These are phyloP conservation scores for Myotis findleyi DNA, from an alignment of 2,797 vertebrate species.

Conservation along the genomic window DNA sequence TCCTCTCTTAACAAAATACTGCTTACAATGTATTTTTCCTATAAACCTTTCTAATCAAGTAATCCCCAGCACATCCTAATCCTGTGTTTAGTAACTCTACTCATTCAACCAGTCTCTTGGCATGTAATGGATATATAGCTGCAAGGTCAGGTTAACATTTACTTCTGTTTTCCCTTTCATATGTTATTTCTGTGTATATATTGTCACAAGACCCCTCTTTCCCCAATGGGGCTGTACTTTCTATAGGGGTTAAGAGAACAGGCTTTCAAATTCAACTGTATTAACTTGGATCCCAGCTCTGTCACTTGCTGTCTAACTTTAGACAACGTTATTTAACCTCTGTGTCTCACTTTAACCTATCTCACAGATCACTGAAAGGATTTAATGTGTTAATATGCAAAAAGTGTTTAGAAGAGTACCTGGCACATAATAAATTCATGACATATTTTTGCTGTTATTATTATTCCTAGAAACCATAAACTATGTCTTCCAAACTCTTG, in stretches of 20 bases:
- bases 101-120: slow-evolving; percentile 10
- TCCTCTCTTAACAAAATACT: slow-evolving; percentile 26
- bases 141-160: background rate
- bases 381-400: background rate
- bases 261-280: slow-evolving; percentile 29
- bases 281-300: background rate
- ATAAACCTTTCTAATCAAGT: background rate
- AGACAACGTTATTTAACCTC: slow-evolving; percentile 24
- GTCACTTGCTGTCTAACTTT: slow-evolving; percentile 31
- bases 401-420: background rate
- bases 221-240: background rate
- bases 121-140: slow-evolving; percentile 10
- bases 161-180: slow-evolving; percentile 26
- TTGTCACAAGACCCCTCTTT: slow-evolving; percentile 21
- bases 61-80: background rate
- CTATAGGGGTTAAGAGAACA: background rate
- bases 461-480: slow-evolving; percentile 35
- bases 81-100: background rate
- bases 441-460: slow-evolving; percentile 26
- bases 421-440: background rate
- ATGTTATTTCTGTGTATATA: slow-evolving; percentile 46
- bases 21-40: slow-evolving; percentile 50
- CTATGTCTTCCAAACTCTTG: slow-evolving; percentile 29
- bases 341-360: background rate
- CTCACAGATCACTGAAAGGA: background rate